phyloP scores from a whole-genome alignment of 2,888 invertebrate species.

The Bellardia bayeri region DNA sequence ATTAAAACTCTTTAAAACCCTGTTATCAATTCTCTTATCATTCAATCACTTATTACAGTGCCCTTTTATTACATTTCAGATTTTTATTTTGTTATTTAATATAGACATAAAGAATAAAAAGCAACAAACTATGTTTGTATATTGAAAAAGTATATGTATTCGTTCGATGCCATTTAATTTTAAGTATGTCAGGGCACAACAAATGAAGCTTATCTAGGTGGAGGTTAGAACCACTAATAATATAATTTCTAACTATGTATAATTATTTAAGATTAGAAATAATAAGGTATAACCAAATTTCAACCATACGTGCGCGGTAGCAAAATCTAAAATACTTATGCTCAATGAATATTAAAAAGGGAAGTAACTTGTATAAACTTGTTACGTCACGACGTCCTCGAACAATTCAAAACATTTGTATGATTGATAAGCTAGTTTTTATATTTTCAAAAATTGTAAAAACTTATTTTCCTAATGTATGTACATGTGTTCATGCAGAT shows the following conservation, averaged over 20 bases:
- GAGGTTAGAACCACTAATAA: constrained; percentile 32
- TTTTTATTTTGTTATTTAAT: constrained; percentile 38
- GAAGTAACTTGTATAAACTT: too few relatives aligned
- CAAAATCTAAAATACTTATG: neutral
- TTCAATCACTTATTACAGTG: neutral
- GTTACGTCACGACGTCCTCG: too few relatives aligned
- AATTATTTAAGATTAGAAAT: neutral
- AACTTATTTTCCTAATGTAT: too few relatives aligned
- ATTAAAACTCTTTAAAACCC: constrained; percentile 19
- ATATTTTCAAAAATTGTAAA: too few relatives aligned
- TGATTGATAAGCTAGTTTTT: too few relatives aligned
- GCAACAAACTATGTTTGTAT: constrained; percentile 16
- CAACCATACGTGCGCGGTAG: too few relatives aligned
- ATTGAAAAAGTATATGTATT: neutral
- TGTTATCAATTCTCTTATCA: constrained; percentile 23
- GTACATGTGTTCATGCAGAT: neutral
- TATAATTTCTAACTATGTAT: neutral
- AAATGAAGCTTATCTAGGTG: constrained; percentile 58
- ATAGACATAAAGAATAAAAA: constrained; percentile 30
- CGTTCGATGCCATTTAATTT: constrained; percentile 2
- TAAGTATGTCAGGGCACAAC: constrained; percentile 63
- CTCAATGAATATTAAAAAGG: too few relatives aligned
- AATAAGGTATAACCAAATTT: neutral
- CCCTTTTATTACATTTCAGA: constrained; percentile 54
- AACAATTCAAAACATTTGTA: too few relatives aligned